Conservation (phyloP, 1,140 invertebrate species). For the Sminthurides bifidus region DNA sequence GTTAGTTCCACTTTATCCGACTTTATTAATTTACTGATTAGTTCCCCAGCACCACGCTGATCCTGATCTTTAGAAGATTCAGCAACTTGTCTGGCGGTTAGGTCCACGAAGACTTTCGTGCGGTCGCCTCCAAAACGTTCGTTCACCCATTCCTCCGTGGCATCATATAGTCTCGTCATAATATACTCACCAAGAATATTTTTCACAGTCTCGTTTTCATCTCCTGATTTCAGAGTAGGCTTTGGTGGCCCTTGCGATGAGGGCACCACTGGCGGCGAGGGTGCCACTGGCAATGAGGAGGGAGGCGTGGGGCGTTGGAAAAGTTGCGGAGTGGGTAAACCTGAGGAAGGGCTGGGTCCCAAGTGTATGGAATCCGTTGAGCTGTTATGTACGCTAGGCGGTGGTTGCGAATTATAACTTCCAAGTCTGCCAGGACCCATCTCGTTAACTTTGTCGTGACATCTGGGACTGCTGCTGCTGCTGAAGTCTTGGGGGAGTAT, state of each 20-base stretch:
- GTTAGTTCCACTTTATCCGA: slow-evolving; percentile 3
- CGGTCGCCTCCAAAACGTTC: slow-evolving; percentile 15
- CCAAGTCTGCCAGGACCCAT: not conserved
- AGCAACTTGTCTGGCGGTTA: slow-evolving; percentile 20
- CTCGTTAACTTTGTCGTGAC: not conserved
- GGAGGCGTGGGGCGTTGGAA: not conserved
- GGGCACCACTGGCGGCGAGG: slow-evolving; percentile 5
- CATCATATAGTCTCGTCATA: slow-evolving; percentile 13
- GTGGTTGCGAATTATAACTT: not conserved
- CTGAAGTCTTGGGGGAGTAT: slow-evolving; percentile 1
- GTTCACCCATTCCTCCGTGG: slow-evolving; percentile 24
- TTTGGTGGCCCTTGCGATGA: slow-evolving; percentile 10
- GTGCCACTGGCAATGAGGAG: slow-evolving; percentile 3
- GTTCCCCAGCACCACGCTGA: slow-evolving; percentile 21
- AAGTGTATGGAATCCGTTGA: no score
- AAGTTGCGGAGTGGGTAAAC: not conserved
- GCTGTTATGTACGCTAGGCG: slow-evolving; percentile 5
- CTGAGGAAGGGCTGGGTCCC: no score
- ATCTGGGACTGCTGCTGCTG: not conserved
- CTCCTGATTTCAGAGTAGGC: slow-evolving; percentile 12
- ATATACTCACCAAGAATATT: slow-evolving; percentile 27
- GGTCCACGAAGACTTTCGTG: slow-evolving; percentile 23
- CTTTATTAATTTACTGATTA: slow-evolving; percentile 23
- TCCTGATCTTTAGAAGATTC: slow-evolving; percentile 27
- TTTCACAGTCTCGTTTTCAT: slow-evolving; percentile 27